Conservation (phyloP, 2,888 invertebrate species). For the Ptilodon capucinus region DNA sequence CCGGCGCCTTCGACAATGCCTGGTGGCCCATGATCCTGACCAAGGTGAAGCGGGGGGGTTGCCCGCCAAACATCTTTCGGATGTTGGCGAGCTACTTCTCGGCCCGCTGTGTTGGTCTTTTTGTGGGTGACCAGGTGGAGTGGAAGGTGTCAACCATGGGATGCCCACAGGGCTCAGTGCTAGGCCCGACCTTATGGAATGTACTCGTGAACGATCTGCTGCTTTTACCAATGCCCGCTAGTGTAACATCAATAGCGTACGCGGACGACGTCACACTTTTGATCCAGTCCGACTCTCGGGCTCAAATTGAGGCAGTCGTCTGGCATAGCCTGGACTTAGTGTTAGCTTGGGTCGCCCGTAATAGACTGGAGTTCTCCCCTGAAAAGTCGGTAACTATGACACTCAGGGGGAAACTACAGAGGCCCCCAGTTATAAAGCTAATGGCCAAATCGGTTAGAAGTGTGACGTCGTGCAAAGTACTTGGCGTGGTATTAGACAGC, state of each 20-base stretch:
- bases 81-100: neutral
- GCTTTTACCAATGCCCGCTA: neutral
- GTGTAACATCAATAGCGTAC: neutral
- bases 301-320: too few relatives aligned
- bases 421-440: too few relatives aligned
- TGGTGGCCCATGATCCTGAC: neutral
- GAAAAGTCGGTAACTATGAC: too few relatives aligned
- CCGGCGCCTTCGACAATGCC: neutral
- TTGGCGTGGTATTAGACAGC: too few relatives aligned
- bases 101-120: neutral
- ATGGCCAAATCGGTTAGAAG: too few relatives aligned
- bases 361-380: too few relatives aligned
- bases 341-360: too few relatives aligned
- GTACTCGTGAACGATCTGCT: neutral
- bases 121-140: neutral
- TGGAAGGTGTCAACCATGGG: conserved; percentile 2
- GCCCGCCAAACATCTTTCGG: neutral
- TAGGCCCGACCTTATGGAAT: neutral
- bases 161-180: neutral
- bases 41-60: neutral
- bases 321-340: too few relatives aligned
- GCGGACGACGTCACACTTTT: neutral
- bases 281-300: neutral
- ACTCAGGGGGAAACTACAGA: too few relatives aligned
- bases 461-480: too few relatives aligned